Evolutionary conservation across 2,888 invertebrate genomes (phyloP).

Genomic region (Phymatocera aterrima): DNA sequence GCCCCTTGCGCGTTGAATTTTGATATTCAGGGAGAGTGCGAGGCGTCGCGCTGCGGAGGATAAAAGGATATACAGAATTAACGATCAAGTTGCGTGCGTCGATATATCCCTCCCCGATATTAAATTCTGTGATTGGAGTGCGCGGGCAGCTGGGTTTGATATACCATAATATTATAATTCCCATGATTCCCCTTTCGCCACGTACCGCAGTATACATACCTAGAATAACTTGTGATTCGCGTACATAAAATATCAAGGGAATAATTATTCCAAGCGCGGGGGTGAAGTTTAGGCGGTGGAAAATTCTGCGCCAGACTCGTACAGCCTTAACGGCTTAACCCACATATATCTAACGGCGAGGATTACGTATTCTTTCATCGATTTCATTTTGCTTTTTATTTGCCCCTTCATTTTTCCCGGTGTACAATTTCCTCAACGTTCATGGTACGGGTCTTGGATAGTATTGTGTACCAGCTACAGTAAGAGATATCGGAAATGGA

Average conservation of each 20-base stretch:
- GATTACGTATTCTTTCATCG: no score
- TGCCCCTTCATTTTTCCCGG: no score
- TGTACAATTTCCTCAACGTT: no score
- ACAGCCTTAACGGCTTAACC: no score
- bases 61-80: neutral
- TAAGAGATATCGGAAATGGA: no score
- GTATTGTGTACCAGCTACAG: no score
- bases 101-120: neutral
- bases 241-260: neutral
- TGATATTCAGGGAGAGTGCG: no score
- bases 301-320: neutral
- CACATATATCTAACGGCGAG: no score
- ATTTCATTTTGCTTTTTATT: no score
- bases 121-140: neutral
- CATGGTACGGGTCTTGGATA: no score
- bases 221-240: neutral
- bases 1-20: neutral
- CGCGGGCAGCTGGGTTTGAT: neutral
- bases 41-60: neutral
- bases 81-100: neutral
- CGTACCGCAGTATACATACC: neutral
- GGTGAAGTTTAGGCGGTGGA: neutral
- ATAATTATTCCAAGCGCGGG: neutral
- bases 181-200: neutral
- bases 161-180: neutral